A percentile compares a stretch with the other conserved stretches of the same genome.
These are phyloP conservation scores for Poeciliopsis occidentalis DNA, from an alignment of 2,113 vertebrate species.

Conservation along the genomic window DNA sequence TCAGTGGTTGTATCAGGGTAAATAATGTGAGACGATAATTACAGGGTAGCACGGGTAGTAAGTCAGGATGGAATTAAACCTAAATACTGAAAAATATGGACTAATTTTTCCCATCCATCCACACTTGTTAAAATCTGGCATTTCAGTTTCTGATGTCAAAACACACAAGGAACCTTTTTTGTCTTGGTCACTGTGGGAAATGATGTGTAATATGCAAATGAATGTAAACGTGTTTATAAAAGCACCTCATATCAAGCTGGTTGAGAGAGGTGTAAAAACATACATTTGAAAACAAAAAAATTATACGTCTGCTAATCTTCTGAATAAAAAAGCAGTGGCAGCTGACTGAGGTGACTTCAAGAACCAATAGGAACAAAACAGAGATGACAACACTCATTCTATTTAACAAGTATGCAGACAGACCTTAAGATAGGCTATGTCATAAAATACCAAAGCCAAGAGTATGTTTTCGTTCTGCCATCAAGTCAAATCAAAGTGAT, in stretches of 20 bases:
- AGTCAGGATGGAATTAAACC: neutral
- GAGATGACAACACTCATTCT: neutral
- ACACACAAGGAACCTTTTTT: too few species aligned
- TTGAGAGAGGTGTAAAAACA: neutral
- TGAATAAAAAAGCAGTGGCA: neutral
- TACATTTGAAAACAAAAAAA: neutral
- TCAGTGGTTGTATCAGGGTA: neutral
- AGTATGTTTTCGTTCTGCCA: conserved; percentile 1
- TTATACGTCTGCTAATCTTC: neutral
- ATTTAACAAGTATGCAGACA: neutral
- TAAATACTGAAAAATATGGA: neutral
- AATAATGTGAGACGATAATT: neutral
- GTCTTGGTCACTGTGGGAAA: too few species aligned
- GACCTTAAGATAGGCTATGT: neutral
- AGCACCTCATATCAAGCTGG: too few species aligned
- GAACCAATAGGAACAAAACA: neutral
- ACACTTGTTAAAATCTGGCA: too few species aligned
- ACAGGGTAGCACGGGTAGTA: neutral
- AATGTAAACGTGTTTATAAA: too few species aligned
- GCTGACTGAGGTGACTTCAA: neutral
- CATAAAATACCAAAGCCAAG: conserved; percentile 9
- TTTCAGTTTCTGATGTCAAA: too few species aligned
- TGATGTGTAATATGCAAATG: too few species aligned
- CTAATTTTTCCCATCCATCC: too few species aligned
- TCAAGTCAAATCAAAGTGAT: conserved; percentile 13